Evolutionary conservation across 1,140 invertebrate species (phyloP).

Genomic region (Nylanderia fulva): DNA sequence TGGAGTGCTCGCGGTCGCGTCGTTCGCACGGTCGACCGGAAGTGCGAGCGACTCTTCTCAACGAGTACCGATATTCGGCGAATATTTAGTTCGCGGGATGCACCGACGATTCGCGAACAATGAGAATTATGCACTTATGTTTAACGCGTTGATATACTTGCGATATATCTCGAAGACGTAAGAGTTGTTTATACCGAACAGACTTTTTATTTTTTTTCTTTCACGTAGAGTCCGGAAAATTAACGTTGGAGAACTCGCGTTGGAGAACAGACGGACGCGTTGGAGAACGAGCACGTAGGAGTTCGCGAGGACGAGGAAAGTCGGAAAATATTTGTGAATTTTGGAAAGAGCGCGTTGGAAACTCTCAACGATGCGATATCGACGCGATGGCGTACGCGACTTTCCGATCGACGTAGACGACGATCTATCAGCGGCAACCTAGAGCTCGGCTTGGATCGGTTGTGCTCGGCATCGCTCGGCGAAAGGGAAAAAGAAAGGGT

Average conservation of each 20-base stretch:
- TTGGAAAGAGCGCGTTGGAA: neutral
- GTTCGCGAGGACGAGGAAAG: neutral
- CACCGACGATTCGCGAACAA: neutral
- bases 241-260: slow-evolving; percentile 7
- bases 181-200: slow-evolving; percentile 7
- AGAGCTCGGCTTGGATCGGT: slow-evolving; percentile 46
- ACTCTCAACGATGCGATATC: slow-evolving; percentile 18
- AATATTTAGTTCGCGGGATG: neutral
- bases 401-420: slow-evolving; percentile 55
- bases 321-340: neutral
- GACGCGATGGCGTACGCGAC: slow-evolving; percentile 51
- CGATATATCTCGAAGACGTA: neutral
- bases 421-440: slow-evolving; percentile 55
- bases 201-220: too few species aligned
- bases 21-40: slow-evolving; percentile 59
- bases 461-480: slow-evolving; percentile 54
- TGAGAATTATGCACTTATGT: neutral
- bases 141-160: neutral
- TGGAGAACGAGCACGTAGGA: neutral
- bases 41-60: slow-evolving; percentile 21
- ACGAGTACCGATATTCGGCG: slow-evolving; percentile 41
- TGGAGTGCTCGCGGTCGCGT: slow-evolving; percentile 47
- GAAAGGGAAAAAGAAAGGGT: slow-evolving; percentile 56
- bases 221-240: neutral
- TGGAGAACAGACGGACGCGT: neutral